Conservation (phyloP, 2,888 invertebrate genomes). For the Liopterus haemorrhoidalis region DNA sequence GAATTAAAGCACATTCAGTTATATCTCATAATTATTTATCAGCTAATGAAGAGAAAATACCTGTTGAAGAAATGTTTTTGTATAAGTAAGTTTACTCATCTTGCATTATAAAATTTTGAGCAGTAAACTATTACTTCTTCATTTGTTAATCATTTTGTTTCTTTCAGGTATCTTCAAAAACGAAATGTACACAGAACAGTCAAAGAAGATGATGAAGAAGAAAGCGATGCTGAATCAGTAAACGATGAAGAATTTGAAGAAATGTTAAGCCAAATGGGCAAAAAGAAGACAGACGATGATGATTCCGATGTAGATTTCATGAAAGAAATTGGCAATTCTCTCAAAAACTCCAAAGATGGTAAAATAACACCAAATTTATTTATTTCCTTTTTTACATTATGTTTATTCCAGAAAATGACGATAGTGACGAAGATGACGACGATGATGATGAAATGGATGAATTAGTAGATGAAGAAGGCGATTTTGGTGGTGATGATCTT, state of each 20-base stretch:
- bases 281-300: constrained; percentile 47
- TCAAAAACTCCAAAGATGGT: constrained; percentile 27
- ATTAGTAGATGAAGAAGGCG: constrained; percentile 46
- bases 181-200: constrained; percentile 42
- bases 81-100: constrained; percentile 46
- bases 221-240: constrained; percentile 64
- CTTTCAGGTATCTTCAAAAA: constrained; percentile 55
- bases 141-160: constrained; percentile 30
- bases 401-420: constrained; percentile 16
- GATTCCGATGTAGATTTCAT: constrained; percentile 61
- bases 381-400: constrained; percentile 20
- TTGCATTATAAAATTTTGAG: constrained; percentile 2
- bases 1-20: constrained; percentile 65
- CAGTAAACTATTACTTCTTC: too few species aligned
- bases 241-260: constrained; percentile 72
- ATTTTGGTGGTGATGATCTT: constrained; percentile 33
- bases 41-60: constrained; percentile 65
- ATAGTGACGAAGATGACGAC: constrained; percentile 30
- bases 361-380: background rate
- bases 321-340: constrained; percentile 56
- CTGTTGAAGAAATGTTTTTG: constrained; percentile 84
- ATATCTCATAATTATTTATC: constrained; percentile 66
- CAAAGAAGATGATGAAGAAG: constrained; percentile 52
- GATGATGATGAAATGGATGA: constrained; percentile 47
- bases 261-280: constrained; percentile 55